These are phyloP conservation scores for Sarcophaga peregrina DNA, from an alignment of 1,140 invertebrate species.

Conservation along the genomic window DNA sequence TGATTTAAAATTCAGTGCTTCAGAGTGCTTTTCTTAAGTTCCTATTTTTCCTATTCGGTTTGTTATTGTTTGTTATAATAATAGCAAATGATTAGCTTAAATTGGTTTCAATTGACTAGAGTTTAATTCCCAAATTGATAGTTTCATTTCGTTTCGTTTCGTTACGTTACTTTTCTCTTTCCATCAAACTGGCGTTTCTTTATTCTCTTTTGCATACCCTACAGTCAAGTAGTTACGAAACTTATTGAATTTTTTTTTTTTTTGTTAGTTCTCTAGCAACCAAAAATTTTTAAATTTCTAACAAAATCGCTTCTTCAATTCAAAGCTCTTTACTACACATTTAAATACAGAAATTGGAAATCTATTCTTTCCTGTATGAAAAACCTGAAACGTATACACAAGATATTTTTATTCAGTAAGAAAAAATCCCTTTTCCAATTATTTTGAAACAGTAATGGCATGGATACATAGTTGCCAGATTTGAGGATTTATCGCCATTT, in stretches of 20 bases:
- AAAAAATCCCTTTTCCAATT: too few relatives aligned
- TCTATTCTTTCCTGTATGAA: too few relatives aligned
- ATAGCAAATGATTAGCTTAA: conserved; percentile 41
- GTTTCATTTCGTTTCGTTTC: conserved; percentile 9
- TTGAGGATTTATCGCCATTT: too few relatives aligned
- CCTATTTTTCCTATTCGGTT: background rate
- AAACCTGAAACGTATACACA: too few relatives aligned
- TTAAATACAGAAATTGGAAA: too few relatives aligned
- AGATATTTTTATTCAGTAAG: too few relatives aligned
- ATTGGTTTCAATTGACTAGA: conserved; percentile 39
- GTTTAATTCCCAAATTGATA: conserved; percentile 41
- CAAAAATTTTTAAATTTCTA: background rate
- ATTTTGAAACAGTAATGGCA: too few relatives aligned
- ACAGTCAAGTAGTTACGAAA: background rate
- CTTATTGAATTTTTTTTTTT: too few relatives aligned
- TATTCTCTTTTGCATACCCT: background rate
- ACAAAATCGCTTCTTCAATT: too few relatives aligned
- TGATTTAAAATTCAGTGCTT: conserved; percentile 29
- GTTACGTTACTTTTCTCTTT: background rate
- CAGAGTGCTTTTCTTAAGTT: background rate
- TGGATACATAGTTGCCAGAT: too few relatives aligned
- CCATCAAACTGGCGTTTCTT: background rate
- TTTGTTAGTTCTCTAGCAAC: background rate
- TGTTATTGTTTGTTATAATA: conserved; percentile 24
- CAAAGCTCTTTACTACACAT: too few relatives aligned